Percentiles rank a stretch among this genome's conserved stretches.
Evolutionary conservation across 2,797 vertebrate species (phyloP).

Genomic region (Pagetopsis macropterus): DNA sequence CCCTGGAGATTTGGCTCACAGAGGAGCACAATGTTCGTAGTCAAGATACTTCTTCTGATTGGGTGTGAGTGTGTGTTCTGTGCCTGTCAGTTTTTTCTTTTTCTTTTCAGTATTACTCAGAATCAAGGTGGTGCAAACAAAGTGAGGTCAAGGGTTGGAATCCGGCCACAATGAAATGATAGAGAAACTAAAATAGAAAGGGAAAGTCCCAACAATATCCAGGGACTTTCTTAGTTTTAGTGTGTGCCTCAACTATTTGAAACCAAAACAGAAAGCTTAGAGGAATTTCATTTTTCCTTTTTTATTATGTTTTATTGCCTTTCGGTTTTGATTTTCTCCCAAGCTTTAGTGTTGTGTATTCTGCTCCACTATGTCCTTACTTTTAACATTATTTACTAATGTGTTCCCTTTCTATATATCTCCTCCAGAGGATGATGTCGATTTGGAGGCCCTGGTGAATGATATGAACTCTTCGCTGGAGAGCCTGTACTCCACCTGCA

Average conservation of each 20-base stretch:
- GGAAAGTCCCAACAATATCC: conserved; percentile 56
- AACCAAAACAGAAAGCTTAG: conserved; percentile 21
- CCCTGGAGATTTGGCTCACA: conserved; percentile 61
- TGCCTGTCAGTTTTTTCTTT: conserved; percentile 23
- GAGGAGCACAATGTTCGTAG: conserved; percentile 43
- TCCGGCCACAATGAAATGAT: conserved; percentile 49
- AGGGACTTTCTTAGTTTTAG: conserved; percentile 41
- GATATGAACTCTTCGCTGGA: conserved; percentile 94
- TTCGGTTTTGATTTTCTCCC: conserved; percentile 19
- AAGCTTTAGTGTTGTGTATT: not conserved
- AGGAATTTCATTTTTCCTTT: conserved; percentile 20
- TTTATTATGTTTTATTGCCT: conserved; percentile 22
- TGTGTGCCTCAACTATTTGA: conserved; percentile 36
- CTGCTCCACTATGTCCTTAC: not conserved
- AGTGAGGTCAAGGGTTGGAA: conserved; percentile 61
- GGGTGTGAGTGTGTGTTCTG: conserved; percentile 20
- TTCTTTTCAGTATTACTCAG: conserved; percentile 29
- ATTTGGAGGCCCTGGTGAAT: conserved; percentile 92
- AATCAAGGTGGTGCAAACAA: conserved; percentile 51
- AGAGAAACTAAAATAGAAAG: conserved; percentile 57
- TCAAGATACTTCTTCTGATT: conserved; percentile 66
- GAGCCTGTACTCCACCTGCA: conserved; percentile 87
- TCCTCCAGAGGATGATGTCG: conserved; percentile 90
- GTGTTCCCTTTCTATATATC: conserved; percentile 5
- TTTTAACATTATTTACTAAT: not conserved